A percentile compares a stretch with the other conserved stretches of the same genome.
phyloP scores from a whole-genome alignment of 2,888 invertebrate genomes.

The Apotomis capreana region DNA sequence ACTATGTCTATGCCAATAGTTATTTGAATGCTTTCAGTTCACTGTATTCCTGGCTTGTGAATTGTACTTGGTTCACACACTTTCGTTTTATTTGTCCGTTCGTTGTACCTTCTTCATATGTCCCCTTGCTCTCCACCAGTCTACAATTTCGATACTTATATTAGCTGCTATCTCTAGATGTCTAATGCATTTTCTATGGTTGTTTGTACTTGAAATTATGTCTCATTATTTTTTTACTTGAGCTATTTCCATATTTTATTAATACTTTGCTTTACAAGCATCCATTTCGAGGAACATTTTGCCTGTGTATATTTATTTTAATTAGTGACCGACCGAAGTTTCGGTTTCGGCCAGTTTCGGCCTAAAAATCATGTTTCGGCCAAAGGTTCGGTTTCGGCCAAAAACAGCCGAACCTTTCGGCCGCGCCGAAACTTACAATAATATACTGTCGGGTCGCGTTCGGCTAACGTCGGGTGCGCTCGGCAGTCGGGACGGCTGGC shows the following conservation, averaged over 20 bases:
- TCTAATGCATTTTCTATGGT: slow-evolving; percentile 68
- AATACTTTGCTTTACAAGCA: slow-evolving; percentile 58
- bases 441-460: too few species aligned
- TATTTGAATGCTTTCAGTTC: slow-evolving; percentile 57
- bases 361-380: too few species aligned
- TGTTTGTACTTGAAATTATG: slow-evolving; percentile 50
- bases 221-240: slow-evolving; percentile 45
- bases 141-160: slow-evolving; percentile 49
- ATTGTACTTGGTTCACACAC: slow-evolving; percentile 48
- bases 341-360: too few species aligned
- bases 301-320: not conserved
- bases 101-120: slow-evolving; percentile 15
- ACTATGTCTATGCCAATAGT: slow-evolving; percentile 52
- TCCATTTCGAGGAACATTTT: not conserved
- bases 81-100: slow-evolving; percentile 47
- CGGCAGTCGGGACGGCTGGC: too few species aligned
- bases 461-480: too few species aligned
- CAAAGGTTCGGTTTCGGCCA: too few species aligned
- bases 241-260: slow-evolving; percentile 49
- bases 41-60: slow-evolving; percentile 45
- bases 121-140: slow-evolving; percentile 28
- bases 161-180: slow-evolving; percentile 83
- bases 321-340: too few species aligned
- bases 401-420: too few species aligned
- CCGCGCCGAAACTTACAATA: too few species aligned